Evolutionary conservation across 1,140 invertebrate species (phyloP), one percentile per base, ranked within the genome.

Genomic region (Ylistrum balloti): DNA sequence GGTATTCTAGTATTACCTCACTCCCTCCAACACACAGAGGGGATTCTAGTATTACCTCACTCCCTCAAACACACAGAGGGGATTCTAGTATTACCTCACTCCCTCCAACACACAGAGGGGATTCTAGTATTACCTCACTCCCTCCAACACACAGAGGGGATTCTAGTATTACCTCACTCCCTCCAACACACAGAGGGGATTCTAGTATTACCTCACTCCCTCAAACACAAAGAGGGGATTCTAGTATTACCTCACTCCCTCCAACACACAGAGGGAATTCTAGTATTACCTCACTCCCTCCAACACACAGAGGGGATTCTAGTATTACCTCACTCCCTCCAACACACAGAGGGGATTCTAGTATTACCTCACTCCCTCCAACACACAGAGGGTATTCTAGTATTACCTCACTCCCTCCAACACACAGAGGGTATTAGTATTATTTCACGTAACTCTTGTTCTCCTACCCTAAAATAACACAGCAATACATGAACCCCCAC

Each of bases 151-250:
- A 74, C 9, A 74, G 9, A 74, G 56, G 56, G 56, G 56, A 74
- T 74, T 74, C 22, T 17, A 17, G 56, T n/a, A 11, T 74, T 74
- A n/a, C 56, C n/a, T 5, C 45, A 48, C 45, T 20, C 56, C 3
- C 22, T 74, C 56, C n/a, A 17, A 74, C 56, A 74, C 22, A 74
- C 9, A 74, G 9, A 74, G 56, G n/a, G 56, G 56, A 74, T 74
- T 74, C 22, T 17, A 17, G 56, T 74, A 11, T 74, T 74, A n/a
- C 22, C n/a, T 5, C 56, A n/a, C 56, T 28, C 56, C 11, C 45
- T 48, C n/a, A 9, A n/a, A 74, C 22, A 74, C 56, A 74, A n/a
- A 74, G 28, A n/a, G 56, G 56, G 56, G 56, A 74, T 74, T 74
- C 22, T 17, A 17, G 56, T 74, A 11, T 74, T 74, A 28, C 56